Conservation (phyloP, 2,888 invertebrate genomes). For the Bimastos eiseni region DNA sequence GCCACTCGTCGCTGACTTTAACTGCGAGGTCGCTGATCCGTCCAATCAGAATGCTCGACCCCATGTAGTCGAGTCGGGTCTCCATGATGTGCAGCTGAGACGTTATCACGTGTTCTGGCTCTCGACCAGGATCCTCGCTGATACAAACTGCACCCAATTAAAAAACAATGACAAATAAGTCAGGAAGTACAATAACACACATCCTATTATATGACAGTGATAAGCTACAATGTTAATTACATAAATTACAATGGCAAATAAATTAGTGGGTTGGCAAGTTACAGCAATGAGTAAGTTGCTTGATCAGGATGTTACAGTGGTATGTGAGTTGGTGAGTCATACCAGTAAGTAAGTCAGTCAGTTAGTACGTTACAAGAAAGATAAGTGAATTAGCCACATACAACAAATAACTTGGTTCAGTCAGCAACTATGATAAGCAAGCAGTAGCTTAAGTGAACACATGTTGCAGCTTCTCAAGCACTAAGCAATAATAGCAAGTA, state of each 20-base stretch:
- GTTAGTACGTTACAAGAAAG: not conserved
- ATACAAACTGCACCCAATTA: conserved; percentile 74
- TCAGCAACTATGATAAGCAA: no score
- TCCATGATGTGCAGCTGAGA: conserved; percentile 80
- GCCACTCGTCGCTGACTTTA: conserved; percentile 81
- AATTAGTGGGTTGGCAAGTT: not conserved
- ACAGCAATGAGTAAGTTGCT: not conserved
- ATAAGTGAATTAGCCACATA: no score
- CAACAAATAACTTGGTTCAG: no score
- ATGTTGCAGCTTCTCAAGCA: no score
- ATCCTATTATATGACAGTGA: no score
- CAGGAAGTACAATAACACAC: not conserved
- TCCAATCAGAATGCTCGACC: conserved; percentile 89
- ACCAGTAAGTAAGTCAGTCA: not conserved
- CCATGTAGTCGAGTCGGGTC: conserved; percentile 94
- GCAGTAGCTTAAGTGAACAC: no score
- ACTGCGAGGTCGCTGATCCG: conserved; percentile 81
- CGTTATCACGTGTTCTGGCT: conserved; percentile 82
- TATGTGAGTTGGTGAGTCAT: not conserved
- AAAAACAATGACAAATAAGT: not conserved
- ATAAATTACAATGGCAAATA: no score
- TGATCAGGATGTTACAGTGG: not conserved
- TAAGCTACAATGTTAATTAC: no score
- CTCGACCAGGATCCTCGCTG: conserved; percentile 83
- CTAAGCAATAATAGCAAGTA: no score